Evolutionary conservation across 2,888 invertebrate species (phyloP).

Genomic region (Rotaria macrura): DNA sequence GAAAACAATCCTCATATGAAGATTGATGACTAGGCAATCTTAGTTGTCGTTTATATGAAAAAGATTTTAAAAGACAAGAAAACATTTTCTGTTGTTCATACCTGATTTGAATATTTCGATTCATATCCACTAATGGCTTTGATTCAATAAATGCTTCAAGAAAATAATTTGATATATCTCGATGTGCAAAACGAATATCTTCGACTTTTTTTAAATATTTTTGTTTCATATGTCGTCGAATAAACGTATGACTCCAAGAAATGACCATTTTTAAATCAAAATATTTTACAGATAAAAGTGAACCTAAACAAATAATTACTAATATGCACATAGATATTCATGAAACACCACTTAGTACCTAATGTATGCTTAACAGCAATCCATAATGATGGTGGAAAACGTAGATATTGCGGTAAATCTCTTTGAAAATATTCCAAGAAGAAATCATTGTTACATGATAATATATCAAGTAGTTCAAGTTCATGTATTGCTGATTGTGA

Average conservation of each 20-base stretch:
- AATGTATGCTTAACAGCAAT: slow-evolving; percentile 34
- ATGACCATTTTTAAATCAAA: slow-evolving; percentile 37
- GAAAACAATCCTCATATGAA: too few species aligned
- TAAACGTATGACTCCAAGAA: slow-evolving; percentile 37
- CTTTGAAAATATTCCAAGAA: slow-evolving; percentile 31
- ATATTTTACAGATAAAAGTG: slow-evolving; percentile 34
- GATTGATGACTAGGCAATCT: too few species aligned
- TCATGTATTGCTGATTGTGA: slow-evolving; percentile 36
- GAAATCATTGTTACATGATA: slow-evolving; percentile 37
- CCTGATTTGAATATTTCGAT: slow-evolving; percentile 31
- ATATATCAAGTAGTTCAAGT: slow-evolving; percentile 36
- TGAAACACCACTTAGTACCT: too few species aligned
- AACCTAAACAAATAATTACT: slow-evolving; percentile 34
- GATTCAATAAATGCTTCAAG: slow-evolving; percentile 38
- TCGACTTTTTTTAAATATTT: slow-evolving; percentile 37
- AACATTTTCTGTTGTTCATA: background rate
- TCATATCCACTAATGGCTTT: slow-evolving; percentile 37
- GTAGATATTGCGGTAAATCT: slow-evolving; percentile 32
- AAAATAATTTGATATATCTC: slow-evolving; percentile 40
- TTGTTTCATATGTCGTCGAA: slow-evolving; percentile 36
- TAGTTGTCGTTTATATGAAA: too few species aligned
- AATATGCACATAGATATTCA: too few species aligned
- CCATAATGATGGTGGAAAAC: slow-evolving; percentile 37
- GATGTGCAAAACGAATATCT: slow-evolving; percentile 37
- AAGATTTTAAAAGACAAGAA: too few species aligned